Base-by-base conservation (phyloP, 2,888 invertebrate genomes). In the Tanypteryx hageni region DNA sequence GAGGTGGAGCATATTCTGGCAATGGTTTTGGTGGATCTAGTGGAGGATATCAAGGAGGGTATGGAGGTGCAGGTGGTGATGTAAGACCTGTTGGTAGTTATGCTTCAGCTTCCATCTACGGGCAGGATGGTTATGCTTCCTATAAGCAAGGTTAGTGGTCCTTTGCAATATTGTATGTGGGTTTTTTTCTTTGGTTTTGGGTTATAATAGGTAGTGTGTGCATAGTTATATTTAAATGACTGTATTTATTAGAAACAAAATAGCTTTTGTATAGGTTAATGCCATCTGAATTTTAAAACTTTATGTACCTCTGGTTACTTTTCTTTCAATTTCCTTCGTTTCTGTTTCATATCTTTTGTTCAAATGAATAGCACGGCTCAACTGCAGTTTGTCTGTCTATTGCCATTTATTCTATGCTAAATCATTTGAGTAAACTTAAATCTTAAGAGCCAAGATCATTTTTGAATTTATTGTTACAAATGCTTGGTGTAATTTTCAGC, bases 31-130 rank as follows among this genome's bases (percentile, higher is more conserved):
- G 89, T 10, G 89, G 89, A 0, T 89, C 89, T 18, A 64, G 89
- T 31, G 89, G 89, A 11, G 89, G 89, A n/a, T 89, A 89, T 89
- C 89, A 89, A 64, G 89, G 89, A n/a, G 89, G 89, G n/a, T 89
- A 89, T 44, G 89, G 61, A 16, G 89, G 89, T n/a, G 64, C 31
- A 64, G 89, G 89, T 31, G 89, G 89, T 56, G 89, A 89, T 31
- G 89, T 89, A 44, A 89, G 89, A 44, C 89, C 89, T 64, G 89
- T 89, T 18, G 89, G 89, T 68, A 64, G 89, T 31, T 89, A 89
- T 68, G 61, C 89, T 11, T 89, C 89, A 18, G 89, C 89, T 16
- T 64, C 89, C 9, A 89, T 18, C 56, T 89, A 64, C 64, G 89
- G 89, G 16, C 89, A 89, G 16, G 89, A 89, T 64, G 89, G 89